Evolutionary conservation across 2,888 invertebrate species (phyloP), one percentile per base, ranked within the genome.

Genomic region (Drosophila ezoana): DNA sequence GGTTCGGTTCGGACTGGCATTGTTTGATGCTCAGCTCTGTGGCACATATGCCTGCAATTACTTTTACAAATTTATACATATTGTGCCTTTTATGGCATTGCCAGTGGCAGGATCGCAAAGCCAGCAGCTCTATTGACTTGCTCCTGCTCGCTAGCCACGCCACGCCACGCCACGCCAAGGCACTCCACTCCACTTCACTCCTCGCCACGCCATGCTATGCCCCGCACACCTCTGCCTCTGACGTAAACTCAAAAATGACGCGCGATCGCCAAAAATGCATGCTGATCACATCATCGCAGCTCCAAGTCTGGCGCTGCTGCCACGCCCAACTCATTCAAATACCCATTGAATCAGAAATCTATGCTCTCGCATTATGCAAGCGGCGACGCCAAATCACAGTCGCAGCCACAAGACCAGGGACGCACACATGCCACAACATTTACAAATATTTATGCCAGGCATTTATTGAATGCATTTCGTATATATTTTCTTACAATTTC

Each of bases 31-130:
- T 52, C 65, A 28, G 79, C 77, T 77, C 79, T 79, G 80, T 78
- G 80, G 80, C 72, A 79, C 77, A 79, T 77, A 79, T 77, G 75
- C 79, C 78, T 82, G 86, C 91, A 91, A 91, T 90, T 90, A 90
- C 90, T 90, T 90, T 91, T 90, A 90, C 90, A 90, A 90, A 90
- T 90, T 90, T 90, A 90, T 91, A 91, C 87, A 89, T 86, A 87
- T 87, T 89, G 85, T 87, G 79, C 86, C 89, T 81, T 86, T 87
- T 89, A 86, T 87, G 86, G 86, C 68, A 81, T 71, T 67, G 69
- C 75, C 79, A 81, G 85, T 84, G 89, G 81, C 81, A 81, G 67
- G 79, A 79, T 66, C 62, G 72, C 63, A 51, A 51, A 53, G 54
- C 49, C 58, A 64, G 76, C 82, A 79, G 79, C 82, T 76, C 76